These are phyloP conservation scores for Carterocephalus palaemon DNA, from an alignment of 2,888 invertebrate genomes.

Conservation along the genomic window DNA sequence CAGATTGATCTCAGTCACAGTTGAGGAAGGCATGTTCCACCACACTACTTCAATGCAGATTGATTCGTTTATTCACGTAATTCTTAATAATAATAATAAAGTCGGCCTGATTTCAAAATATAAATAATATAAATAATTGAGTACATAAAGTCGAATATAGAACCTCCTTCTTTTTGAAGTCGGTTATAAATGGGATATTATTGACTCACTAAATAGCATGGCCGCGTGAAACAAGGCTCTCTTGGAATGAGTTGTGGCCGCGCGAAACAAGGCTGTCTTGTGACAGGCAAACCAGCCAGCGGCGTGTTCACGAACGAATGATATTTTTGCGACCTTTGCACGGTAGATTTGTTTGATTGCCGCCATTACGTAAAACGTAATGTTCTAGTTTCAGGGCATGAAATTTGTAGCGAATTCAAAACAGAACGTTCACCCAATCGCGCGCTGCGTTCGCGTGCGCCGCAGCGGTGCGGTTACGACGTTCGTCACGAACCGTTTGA, in stretches of 20 bases:
- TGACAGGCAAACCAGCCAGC: constrained; percentile 44
- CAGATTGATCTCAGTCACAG: too few species aligned
- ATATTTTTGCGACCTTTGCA: constrained; percentile 31
- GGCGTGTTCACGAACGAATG: constrained; percentile 41
- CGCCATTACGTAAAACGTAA: constrained; percentile 44
- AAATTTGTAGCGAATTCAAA: constrained; percentile 39
- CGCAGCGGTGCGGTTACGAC: constrained; percentile 45
- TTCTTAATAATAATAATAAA: too few species aligned
- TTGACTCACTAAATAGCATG: too few species aligned
- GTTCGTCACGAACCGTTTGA: constrained; percentile 58
- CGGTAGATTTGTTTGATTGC: constrained; percentile 15
- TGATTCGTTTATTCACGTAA: too few species aligned
- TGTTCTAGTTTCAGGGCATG: constrained; percentile 44
- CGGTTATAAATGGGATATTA: too few species aligned
- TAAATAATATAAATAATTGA: too few species aligned
- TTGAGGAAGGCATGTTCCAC: too few species aligned
- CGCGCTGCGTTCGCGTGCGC: constrained; percentile 56
- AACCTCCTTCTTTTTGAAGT: too few species aligned
- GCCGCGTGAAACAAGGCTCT: too few species aligned
- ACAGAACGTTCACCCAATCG: constrained; percentile 53
- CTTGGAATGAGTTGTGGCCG: constrained; percentile 61
- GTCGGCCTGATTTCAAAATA: too few species aligned
- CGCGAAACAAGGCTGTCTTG: constrained; percentile 48
- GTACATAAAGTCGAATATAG: too few species aligned
- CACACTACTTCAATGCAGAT: too few species aligned